Conservation (phyloP, 2,797 vertebrate genomes). For the Oryzias dopingdopingensis region DNA sequence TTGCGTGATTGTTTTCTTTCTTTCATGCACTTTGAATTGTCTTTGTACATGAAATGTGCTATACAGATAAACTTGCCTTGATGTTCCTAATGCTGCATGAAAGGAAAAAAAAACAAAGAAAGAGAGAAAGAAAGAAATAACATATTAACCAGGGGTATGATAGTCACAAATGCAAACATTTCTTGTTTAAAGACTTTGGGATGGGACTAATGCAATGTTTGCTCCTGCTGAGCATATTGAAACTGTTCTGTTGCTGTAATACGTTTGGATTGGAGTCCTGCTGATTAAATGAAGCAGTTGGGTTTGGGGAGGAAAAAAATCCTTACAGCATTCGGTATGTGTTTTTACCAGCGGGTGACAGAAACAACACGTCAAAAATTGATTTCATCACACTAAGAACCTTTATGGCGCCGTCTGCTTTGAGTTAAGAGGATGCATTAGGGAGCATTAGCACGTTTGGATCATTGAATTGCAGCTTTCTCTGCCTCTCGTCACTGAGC, state of each 20-base stretch:
- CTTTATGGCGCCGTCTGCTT: constrained; percentile 15
- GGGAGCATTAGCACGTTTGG: constrained; percentile 33
- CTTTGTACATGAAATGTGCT: too few relatives aligned
- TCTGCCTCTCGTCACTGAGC: constrained; percentile 3
- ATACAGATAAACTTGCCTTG: too few relatives aligned
- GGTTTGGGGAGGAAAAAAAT: constrained; percentile 19
- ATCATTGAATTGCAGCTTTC: constrained; percentile 25
- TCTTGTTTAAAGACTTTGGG: too few relatives aligned
- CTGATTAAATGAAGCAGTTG: constrained; percentile 2
- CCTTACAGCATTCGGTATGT: constrained; percentile 21
- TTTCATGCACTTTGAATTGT: too few relatives aligned
- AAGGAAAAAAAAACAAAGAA: too few relatives aligned
- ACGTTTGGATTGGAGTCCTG: constrained; percentile 2
- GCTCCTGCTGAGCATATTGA: too few relatives aligned
- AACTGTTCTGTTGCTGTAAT: neutral
- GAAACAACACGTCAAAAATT: constrained; percentile 46
- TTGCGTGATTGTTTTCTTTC: too few relatives aligned
- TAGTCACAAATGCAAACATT: too few relatives aligned
- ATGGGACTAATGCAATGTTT: too few relatives aligned
- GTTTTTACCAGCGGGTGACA: constrained; percentile 35
- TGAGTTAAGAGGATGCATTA: constrained; percentile 30
- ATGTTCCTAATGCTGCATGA: too few relatives aligned
- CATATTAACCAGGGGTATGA: too few relatives aligned
- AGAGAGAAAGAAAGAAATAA: too few relatives aligned
- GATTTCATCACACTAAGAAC: constrained; percentile 31